Evolutionary conservation across 2,113 vertebrate species (phyloP), one percentile per base, ranked within the genome.

Genomic region (Protobothrops mucrosquamatus): DNA sequence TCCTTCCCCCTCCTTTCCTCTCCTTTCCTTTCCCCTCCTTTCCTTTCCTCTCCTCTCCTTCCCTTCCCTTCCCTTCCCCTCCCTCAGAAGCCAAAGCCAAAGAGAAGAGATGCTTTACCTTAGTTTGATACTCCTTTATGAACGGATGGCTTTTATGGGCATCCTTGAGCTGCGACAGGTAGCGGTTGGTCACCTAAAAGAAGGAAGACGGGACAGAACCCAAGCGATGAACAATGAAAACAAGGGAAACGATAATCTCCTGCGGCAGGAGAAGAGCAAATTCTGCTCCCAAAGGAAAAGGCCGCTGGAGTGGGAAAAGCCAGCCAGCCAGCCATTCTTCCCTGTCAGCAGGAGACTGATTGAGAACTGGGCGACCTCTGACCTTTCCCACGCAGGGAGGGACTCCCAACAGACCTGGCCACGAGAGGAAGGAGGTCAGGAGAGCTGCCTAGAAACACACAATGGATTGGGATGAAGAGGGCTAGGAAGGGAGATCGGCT

Each of bases 121-220:
- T 99, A 52, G 98, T 96, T 90, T 99, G 98, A 93, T 99, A 99
- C 90, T 99, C 99, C 97, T 97, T 99, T 88, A 99, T 98, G 97
- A 99, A 99, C 0, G 99, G 99, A 26, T 99, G 99, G 8, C 96
- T 95, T 95, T 95, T 98, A 96, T 99, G 99, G 0, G 98, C 98
- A 0, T 99, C 99, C 92, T 99, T 99, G 93, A 99, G 96, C 97
- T 99, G 99, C 0, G 99, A 99, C 93, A 99, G 96, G 93, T 99
- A 99, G 12, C 99, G 98, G 93, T 98, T 99, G 8, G 98, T 99
- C 81, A 99, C 99, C 99, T 99, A 96, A 57, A 55, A 26, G 26
- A 81, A 48, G 1, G 0, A n/a, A 34, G 85, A 51, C 15, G 24
- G 39, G 43, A 43, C 9, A 22, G 57, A 7, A 22, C 6, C 14